A percentile compares a stretch with the other conserved stretches of the same genome.
phyloP scores from a whole-genome alignment of 1,140 invertebrate species.

The Probaryconus sp. region DNA sequence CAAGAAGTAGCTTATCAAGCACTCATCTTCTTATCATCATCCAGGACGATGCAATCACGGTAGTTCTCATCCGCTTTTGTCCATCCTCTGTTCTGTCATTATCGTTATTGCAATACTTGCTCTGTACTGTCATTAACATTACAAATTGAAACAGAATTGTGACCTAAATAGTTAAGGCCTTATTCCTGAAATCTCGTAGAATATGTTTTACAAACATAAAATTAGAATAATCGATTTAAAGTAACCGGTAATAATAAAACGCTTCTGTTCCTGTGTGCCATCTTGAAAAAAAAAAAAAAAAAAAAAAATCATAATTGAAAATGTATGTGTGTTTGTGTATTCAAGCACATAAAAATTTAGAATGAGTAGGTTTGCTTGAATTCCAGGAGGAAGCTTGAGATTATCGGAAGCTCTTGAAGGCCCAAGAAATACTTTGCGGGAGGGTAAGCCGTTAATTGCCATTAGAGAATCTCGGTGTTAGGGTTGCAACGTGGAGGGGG shows the following conservation, averaged over 20 bases:
- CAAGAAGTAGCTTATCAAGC: constrained; percentile 53
- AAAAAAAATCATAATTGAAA: no score
- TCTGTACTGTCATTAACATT: no score
- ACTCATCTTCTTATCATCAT: constrained; percentile 51
- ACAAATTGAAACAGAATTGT: no score
- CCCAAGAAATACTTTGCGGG: constrained; percentile 16
- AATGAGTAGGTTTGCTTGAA: constrained; percentile 56
- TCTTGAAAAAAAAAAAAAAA: no score
- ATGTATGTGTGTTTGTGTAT: no score
- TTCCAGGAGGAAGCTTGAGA: constrained; percentile 67
- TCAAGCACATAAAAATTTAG: no score
- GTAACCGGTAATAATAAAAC: no score
- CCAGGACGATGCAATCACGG: constrained; percentile 30
- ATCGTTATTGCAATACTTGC: constrained; percentile 45
- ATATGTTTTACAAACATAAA: no score
- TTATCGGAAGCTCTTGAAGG: constrained; percentile 31
- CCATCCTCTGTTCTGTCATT: constrained; percentile 55
- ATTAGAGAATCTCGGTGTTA: constrained; percentile 29
- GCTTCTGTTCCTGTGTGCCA: no score
- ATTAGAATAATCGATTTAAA: no score
- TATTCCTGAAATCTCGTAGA: no score
- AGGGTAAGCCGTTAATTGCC: constrained; percentile 43
- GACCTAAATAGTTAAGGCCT: no score
- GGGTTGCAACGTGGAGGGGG: constrained; percentile 18
- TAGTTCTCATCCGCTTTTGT: constrained; percentile 31